Evolutionary conservation across 2,888 invertebrate species (phyloP), one percentile per base, ranked within the genome.

Genomic region (Drosophila eohydei): DNA sequence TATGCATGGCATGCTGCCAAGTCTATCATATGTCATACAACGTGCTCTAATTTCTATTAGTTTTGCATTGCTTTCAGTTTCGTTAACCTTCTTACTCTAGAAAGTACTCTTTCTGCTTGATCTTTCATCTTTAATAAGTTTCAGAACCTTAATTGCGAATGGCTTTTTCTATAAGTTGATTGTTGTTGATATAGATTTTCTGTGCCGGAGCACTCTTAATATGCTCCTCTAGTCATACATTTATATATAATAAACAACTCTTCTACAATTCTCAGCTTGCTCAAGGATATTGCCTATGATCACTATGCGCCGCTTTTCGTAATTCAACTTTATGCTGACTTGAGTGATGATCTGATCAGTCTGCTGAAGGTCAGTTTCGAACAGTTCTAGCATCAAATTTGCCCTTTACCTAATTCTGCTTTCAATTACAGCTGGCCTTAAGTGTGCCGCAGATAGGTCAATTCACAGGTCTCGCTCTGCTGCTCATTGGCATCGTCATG

Each of bases 261-360:
- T 30, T 30, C 6, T 30, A 5, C 21, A 41, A 21, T 8, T 21
- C 11, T 11, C 16, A 91, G 90, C 46, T 50, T 64, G 2, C 71
- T 89, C 0, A 80, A 78, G 12, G 69, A 91, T 43, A 32, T 91
- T 5, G 88, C 89, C 3, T 83, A 79, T 56, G 72, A 88, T 62
- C 91, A 91, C 32, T 91, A 91, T 74, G 91, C 90, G 0, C 91
- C 91, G 0, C 66, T 91, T 0, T 74, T 89, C 48, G 34, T 52
- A 0, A 7, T 80, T 14, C 66, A 78, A 68, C 61, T 86, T 5
- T 62, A 64, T 14, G 77, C 74, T 0, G 80, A 84, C 0, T 34
- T 90, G 14, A 77, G 68, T 21, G 90, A 86, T 26, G 67, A 71
- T 5, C 36, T 81, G 2, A 50, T 78, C 0, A 57, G 54, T 1